phyloP scores from a whole-genome alignment of 2,113 vertebrate genomes.

The Vicugna pacos region DNA sequence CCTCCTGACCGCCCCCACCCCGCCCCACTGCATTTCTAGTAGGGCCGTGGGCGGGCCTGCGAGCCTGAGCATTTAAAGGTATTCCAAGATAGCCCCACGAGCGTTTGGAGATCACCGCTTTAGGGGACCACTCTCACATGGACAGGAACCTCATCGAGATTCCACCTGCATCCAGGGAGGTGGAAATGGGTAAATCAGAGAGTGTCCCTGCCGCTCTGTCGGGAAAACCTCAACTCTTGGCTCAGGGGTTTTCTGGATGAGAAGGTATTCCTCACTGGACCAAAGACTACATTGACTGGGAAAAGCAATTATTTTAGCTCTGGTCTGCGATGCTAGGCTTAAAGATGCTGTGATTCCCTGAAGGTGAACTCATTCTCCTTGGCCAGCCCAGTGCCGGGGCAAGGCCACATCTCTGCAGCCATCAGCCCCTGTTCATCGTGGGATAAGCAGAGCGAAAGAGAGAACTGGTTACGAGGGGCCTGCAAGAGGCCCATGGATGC shows the following conservation, averaged over 20 bases:
- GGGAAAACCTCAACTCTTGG: background rate
- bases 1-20: accelerated
- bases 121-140: accelerated
- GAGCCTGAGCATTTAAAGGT: accelerated
- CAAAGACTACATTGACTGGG: background rate
- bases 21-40: accelerated
- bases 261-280: background rate
- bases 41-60: too few relatives aligned
- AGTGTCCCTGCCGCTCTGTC: background rate
- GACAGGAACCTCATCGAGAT: accelerated
- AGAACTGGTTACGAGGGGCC: background rate
- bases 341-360: background rate
- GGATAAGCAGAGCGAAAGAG: background rate
- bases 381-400: background rate
- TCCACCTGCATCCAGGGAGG: accelerated
- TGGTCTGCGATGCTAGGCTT: accelerated
- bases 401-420: accelerated
- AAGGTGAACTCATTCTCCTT: background rate
- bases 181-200: accelerated
- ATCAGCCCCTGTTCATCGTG: background rate
- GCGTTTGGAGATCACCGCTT: accelerated
- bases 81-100: accelerated
- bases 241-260: background rate
- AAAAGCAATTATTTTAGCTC: background rate
- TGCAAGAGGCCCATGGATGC: background rate